Conservation (phyloP, 1,140 invertebrate species). For the Eupristina koningsbergeri region DNA sequence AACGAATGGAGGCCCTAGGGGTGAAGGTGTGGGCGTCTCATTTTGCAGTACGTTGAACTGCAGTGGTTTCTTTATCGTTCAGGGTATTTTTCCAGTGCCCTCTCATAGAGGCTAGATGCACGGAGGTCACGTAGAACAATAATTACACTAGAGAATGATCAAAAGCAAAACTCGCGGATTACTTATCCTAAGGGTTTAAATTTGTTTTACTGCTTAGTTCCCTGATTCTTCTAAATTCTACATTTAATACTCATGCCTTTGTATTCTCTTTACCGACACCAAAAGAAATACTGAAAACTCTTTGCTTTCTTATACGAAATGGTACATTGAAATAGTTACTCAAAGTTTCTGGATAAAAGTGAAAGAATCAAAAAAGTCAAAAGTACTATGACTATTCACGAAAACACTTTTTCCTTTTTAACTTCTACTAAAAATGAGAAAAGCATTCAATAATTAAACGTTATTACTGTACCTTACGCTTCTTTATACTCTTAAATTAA, state of each 20-base stretch:
- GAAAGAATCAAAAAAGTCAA: background rate
- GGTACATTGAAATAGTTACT: background rate
- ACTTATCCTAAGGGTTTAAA: constrained; percentile 66
- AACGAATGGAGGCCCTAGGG: background rate
- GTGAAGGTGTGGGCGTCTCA: constrained; percentile 64
- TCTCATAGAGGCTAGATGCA: constrained; percentile 40
- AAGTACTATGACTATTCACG: background rate
- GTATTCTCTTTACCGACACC: background rate
- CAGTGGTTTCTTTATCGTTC: constrained; percentile 66
- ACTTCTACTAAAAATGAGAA: no score
- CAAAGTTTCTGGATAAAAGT: background rate
- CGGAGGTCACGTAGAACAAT: constrained; percentile 61
- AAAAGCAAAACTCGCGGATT: constrained; percentile 62
- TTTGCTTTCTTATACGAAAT: background rate
- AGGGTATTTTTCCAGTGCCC: constrained; percentile 50
- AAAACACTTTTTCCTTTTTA: background rate
- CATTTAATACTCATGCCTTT: background rate
- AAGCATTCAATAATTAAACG: no score
- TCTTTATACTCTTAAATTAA: no score
- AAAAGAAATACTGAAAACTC: background rate
- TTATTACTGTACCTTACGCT: no score
- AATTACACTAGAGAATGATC: constrained; percentile 62
- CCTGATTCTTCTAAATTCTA: background rate
- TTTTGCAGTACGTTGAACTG: constrained; percentile 72
- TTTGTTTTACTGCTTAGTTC: constrained; percentile 26